phyloP scores from a whole-genome alignment of 1,140 invertebrate species.

The Heliconius hermathena region DNA sequence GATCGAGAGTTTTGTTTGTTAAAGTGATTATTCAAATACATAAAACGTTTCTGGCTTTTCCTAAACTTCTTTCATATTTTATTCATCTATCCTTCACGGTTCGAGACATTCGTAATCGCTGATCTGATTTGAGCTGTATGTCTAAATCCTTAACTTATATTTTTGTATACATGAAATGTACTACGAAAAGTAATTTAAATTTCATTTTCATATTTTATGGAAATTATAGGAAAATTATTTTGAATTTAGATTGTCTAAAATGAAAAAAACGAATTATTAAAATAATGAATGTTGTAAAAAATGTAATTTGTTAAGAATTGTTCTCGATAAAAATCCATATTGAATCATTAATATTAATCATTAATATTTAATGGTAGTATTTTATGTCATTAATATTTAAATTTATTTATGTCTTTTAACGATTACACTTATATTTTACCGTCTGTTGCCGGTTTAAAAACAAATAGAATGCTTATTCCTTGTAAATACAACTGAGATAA shows the following conservation, averaged over 20 bases:
- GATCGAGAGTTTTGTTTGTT: conserved; percentile 79
- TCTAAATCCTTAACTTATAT: conserved; percentile 22
- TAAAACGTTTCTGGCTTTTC: conserved; percentile 78
- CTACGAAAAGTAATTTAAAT: conserved; percentile 30
- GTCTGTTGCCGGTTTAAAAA: neutral
- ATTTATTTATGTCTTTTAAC: too few species aligned
- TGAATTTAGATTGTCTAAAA: neutral
- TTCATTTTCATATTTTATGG: conserved; percentile 24
- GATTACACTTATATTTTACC: neutral
- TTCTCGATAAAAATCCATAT: too few species aligned
- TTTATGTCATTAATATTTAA: too few species aligned
- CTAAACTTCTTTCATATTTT: conserved; percentile 80
- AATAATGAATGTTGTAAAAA: neutral
- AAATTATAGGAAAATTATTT: conserved; percentile 19
- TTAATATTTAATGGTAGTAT: too few species aligned
- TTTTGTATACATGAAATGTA: conserved; percentile 16
- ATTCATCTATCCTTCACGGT: conserved; percentile 78
- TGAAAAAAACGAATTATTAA: neutral
- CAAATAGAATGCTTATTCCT: neutral
- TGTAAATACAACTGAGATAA: conserved; percentile 3
- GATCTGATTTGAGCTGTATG: conserved; percentile 55
- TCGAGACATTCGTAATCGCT: conserved; percentile 72
- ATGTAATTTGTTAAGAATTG: neutral
- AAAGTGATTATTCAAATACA: conserved; percentile 81
- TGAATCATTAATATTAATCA: too few species aligned